These are phyloP conservation scores for Diadema setosum DNA, from an alignment of 35 echinoderm and acorn worm species.

Conservation along the genomic window DNA sequence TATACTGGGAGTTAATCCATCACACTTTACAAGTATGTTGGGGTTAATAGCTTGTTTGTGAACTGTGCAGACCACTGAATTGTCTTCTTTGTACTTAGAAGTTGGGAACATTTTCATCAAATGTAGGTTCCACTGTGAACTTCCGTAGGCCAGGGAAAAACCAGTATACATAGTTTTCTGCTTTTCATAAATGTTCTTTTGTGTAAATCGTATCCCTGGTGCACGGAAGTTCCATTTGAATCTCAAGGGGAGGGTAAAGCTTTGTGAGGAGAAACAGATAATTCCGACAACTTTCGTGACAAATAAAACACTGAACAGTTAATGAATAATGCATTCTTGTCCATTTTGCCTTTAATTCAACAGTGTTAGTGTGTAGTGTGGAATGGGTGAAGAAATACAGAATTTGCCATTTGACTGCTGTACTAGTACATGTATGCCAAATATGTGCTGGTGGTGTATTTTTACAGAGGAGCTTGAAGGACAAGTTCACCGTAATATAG, in stretches of 20 bases:
- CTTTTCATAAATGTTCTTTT: slow-evolving; percentile 22
- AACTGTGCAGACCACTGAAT: neutral
- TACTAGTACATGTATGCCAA: no score
- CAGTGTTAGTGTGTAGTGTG: no score
- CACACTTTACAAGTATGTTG: neutral
- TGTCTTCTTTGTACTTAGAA: neutral
- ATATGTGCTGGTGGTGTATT: no score
- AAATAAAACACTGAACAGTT: slow-evolving; percentile 14
- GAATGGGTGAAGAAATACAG: no score
- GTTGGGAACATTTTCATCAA: neutral
- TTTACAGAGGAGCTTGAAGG: no score
- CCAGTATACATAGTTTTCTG: slow-evolving; percentile 13
- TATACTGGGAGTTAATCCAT: neutral
- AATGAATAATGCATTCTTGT: no score
- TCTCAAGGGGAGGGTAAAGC: neutral
- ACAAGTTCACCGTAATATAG: no score
- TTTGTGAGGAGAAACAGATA: neutral
- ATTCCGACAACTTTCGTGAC: neutral
- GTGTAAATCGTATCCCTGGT: slow-evolving; percentile 7
- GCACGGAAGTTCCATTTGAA: neutral
- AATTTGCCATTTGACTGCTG: no score
- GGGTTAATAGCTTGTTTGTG: neutral
- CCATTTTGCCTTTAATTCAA: no score
- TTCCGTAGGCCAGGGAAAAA: neutral
- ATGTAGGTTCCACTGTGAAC: neutral